Evolutionary conservation across 2,888 invertebrate genomes (phyloP).

Genomic region (Cataglyphis livida): DNA sequence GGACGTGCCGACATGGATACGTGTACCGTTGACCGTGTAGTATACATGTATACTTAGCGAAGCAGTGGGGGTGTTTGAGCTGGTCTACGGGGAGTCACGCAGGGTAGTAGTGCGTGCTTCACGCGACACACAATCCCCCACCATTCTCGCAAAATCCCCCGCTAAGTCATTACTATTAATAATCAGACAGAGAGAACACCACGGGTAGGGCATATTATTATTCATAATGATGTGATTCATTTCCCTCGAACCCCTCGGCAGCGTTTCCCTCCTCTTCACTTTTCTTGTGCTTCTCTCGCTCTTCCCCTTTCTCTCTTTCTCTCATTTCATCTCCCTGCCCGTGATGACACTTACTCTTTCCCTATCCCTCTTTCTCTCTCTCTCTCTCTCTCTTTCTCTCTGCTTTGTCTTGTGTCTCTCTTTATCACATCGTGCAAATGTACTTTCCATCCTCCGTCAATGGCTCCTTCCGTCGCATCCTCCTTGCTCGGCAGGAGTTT

Average conservation of each 20-base stretch:
- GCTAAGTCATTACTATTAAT: constrained; percentile 82
- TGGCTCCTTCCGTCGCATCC: constrained; percentile 44
- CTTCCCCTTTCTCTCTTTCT: constrained; percentile 41
- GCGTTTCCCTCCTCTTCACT: constrained; percentile 56
- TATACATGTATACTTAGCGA: constrained; percentile 54
- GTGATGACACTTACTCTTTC: constrained; percentile 57
- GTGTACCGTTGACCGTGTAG: constrained; percentile 34
- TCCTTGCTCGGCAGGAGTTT: constrained; percentile 60
- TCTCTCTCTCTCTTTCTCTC: constrained; percentile 41
- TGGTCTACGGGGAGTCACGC: constrained; percentile 50
- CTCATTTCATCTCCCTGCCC: constrained; percentile 50
- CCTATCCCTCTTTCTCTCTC: constrained; percentile 7
- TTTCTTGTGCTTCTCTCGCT: constrained; percentile 11
- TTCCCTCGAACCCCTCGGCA: constrained; percentile 72
- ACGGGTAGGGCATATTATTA: constrained; percentile 77
- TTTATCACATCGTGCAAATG: constrained; percentile 2
- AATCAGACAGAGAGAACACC: constrained; percentile 78
- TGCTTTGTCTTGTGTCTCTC: constrained; percentile 37
- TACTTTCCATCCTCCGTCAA: constrained; percentile 30
- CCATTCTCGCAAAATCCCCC: constrained; percentile 74
- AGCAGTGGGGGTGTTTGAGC: constrained; percentile 57
- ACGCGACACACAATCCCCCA: constrained; percentile 78
- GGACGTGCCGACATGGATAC: constrained; percentile 53
- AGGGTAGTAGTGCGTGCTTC: constrained; percentile 80
- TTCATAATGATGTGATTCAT: constrained; percentile 82